Evolutionary conservation across 2,888 invertebrate species (phyloP), one percentile per base, ranked within the genome.

Genomic region (Calliopum simillimum): DNA sequence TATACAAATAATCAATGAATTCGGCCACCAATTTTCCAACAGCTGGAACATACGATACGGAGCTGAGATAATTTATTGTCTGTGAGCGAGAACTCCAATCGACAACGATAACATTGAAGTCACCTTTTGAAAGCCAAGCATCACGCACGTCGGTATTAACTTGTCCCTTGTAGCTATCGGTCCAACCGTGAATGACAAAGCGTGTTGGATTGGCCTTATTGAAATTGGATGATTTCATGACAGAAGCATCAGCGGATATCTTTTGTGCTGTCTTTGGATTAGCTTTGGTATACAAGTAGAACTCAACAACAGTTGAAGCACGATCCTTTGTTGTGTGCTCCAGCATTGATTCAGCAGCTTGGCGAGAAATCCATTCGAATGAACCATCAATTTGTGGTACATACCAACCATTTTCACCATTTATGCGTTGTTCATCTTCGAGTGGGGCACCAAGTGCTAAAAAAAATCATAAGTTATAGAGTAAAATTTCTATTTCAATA

Each of bases 61-160:
- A 88, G 11, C 86, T 77, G 43, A 87, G 82, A 73, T 89, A 89
- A 76, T 89, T 88, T 33, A 33, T n/a, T 71, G 88, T 88, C n/a
- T 73, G 70, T 0, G 89, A 88, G 1, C 87, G 88, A 2, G 83
- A 86, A 14, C 88, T 87, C 89, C 89, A 90, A 76, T 90, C 90
- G 4, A 90, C 88, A 0, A 88, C 87, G 56, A 90, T 87, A 47
- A 90, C 88, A 75, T 90, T 90, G 70, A 88, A 82, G 66, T 89
- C 87, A 55, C 87, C 88, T 4, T 87, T 85, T 69, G 87, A 87
- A 14, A 90, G 81, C 73, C 88, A 89, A 0, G 89, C 89, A 6
- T 65, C 25, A 6, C 78, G 77, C 1, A 82, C 70, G 0, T 68
- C 41, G 1, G 21, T 55, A 51, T 79, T 79, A 0, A 78, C 51